These are phyloP conservation scores for Temnopleurus reevesii DNA, from an alignment of 53 echinoderm and acorn worm genomes.

Conservation along the genomic window DNA sequence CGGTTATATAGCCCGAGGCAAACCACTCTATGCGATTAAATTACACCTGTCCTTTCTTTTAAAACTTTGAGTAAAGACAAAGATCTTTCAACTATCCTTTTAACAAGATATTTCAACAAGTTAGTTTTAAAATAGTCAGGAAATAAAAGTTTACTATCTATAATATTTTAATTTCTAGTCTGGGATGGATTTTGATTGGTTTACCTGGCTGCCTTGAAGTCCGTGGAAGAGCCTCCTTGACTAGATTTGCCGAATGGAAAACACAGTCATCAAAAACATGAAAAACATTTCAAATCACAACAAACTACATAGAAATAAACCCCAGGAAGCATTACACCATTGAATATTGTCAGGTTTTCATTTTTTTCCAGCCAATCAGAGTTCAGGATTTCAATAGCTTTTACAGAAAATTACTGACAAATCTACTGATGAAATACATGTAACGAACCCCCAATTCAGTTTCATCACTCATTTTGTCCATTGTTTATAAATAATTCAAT, in stretches of 20 bases:
- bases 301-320: not conserved
- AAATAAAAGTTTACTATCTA: not conserved
- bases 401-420: not conserved
- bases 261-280: not conserved
- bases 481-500: too few relatives aligned
- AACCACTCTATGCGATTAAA: too few relatives aligned
- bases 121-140: not conserved
- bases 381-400: not conserved
- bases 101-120: not conserved
- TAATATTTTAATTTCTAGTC: not conserved
- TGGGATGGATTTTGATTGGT: not conserved
- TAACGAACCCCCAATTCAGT: too few relatives aligned
- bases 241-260: constrained; percentile 34
- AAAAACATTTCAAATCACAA: not conserved
- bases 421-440: not conserved
- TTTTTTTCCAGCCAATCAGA: not conserved
- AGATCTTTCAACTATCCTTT: not conserved
- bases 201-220: constrained; percentile 59
- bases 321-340: not conserved
- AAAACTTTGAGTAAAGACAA: not conserved
- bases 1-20: too few relatives aligned
- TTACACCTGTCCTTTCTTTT: not conserved
- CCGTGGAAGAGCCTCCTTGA: constrained; percentile 28
- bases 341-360: not conserved
- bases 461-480: too few relatives aligned